Conservation (phyloP, 2,888 invertebrate species). For the Acleris emargana region DNA sequence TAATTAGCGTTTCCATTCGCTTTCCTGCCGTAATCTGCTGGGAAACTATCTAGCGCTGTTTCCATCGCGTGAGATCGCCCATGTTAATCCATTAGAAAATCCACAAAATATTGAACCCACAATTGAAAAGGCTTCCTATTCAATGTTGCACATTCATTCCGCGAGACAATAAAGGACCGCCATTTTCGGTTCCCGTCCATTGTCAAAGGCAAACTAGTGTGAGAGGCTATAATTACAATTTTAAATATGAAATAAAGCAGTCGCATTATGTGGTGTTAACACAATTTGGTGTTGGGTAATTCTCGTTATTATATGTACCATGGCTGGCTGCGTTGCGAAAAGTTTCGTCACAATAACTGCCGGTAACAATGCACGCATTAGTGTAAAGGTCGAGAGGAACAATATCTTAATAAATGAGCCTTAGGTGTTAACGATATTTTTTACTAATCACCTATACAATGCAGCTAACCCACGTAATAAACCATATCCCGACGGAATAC, state of each 20-base stretch:
- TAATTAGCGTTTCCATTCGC: constrained; percentile 54
- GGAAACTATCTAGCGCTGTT: constrained; percentile 49
- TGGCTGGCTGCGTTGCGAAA: constrained; percentile 60
- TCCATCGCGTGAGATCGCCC: constrained; percentile 41
- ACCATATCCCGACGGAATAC: background rate
- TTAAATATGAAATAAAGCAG: constrained; percentile 71
- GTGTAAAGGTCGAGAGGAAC: constrained; percentile 61
- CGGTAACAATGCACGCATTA: constrained; percentile 60
- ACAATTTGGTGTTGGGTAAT: constrained; percentile 76
- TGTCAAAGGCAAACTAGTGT: constrained; percentile 71
- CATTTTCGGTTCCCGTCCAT: constrained; percentile 73
- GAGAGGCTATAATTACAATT: constrained; percentile 73
- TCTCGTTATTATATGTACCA: constrained; percentile 51
- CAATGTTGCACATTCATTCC: constrained; percentile 66
- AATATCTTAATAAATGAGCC: constrained; percentile 42
- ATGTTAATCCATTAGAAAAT: constrained; percentile 53
- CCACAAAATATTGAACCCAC: constrained; percentile 74
- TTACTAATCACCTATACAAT: constrained; percentile 31
- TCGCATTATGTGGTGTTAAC: constrained; percentile 66
- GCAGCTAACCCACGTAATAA: constrained; percentile 10
- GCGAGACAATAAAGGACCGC: constrained; percentile 70
- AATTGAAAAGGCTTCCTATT: constrained; percentile 59
- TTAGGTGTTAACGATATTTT: constrained; percentile 35
- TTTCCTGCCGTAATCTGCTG: constrained; percentile 68
- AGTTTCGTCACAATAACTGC: constrained; percentile 59